These are phyloP conservation scores for Falco berigora DNA, from an alignment of 2,797 vertebrate genomes.

Conservation along the genomic window DNA sequence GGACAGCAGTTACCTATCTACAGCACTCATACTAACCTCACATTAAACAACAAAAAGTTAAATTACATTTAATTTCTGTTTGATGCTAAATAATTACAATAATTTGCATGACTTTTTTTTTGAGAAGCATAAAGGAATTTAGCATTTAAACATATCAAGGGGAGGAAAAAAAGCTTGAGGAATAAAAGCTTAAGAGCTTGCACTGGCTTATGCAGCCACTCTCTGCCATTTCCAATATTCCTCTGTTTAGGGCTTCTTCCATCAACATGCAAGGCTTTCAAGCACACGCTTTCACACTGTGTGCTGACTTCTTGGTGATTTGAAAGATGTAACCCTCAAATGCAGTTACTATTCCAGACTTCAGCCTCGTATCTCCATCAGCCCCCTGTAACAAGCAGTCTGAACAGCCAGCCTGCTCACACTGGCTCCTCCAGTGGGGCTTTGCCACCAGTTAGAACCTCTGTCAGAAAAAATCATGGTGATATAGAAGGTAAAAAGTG, in stretches of 20 bases:
- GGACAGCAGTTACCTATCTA: not conserved
- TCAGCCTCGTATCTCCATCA: not conserved
- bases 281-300: not conserved
- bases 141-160: not conserved
- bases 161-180: not conserved
- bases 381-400: rapidly evolving
- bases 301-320: not conserved
- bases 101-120: not conserved
- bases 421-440: rapidly evolving
- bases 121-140: not conserved
- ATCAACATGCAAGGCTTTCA: not conserved
- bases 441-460: not conserved
- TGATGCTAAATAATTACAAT: not conserved
- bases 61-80: not conserved
- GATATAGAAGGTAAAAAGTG: not conserved
- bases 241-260: not conserved
- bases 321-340: not conserved
- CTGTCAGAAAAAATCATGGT: not conserved
- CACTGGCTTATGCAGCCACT: not conserved
- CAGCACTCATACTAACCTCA: not conserved
- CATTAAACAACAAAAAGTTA: not conserved
- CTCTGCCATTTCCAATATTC: not conserved
- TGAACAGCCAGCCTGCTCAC: not conserved
- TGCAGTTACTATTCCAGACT: not conserved
- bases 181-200: not conserved